A percentile compares a stretch with the other conserved stretches of the same genome.
phyloP scores from a whole-genome alignment of 2,888 invertebrate species.

The Esperia sulphurella region DNA sequence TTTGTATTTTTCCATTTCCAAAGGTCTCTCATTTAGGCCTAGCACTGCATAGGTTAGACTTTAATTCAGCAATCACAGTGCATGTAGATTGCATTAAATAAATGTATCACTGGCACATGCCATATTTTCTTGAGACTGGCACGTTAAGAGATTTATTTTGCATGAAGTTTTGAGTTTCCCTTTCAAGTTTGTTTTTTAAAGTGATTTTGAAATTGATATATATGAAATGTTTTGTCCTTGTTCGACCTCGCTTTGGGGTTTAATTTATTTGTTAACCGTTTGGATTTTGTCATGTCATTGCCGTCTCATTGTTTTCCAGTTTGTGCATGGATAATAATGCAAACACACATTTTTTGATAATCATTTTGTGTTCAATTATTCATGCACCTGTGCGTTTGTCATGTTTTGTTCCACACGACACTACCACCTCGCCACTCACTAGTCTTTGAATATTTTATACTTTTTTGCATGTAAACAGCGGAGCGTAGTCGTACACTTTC shows the following conservation, averaged over 20 bases:
- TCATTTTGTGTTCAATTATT: slow-evolving; percentile 8
- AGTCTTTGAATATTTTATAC: slow-evolving; percentile 12
- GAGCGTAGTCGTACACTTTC: not conserved
- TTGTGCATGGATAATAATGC: slow-evolving; percentile 41
- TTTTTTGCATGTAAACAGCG: slow-evolving; percentile 39
- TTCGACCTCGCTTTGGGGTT: slow-evolving; percentile 44
- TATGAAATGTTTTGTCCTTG: slow-evolving; percentile 35
- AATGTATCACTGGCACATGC: slow-evolving; percentile 11
- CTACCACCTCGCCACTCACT: slow-evolving; percentile 13
- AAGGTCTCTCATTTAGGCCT: not conserved
- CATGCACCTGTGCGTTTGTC: slow-evolving; percentile 5
- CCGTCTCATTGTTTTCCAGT: slow-evolving; percentile 41
- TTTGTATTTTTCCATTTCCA: not conserved
- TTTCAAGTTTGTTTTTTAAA: slow-evolving; percentile 5
- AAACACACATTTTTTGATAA: slow-evolving; percentile 1
- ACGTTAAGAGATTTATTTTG: slow-evolving; percentile 43
- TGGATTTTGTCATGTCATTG: slow-evolving; percentile 31
- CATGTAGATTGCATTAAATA: slow-evolving; percentile 38
- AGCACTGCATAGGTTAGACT: slow-evolving; percentile 1
- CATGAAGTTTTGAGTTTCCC: slow-evolving; percentile 47
- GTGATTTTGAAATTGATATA: slow-evolving; percentile 12
- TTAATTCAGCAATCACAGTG: slow-evolving; percentile 25
- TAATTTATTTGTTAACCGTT: slow-evolving; percentile 35
- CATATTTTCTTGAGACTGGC: slow-evolving; percentile 23
- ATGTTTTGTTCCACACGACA: slow-evolving; percentile 10